Conservation (phyloP, 2,797 vertebrate species). For the Cirrhinus molitorella region DNA sequence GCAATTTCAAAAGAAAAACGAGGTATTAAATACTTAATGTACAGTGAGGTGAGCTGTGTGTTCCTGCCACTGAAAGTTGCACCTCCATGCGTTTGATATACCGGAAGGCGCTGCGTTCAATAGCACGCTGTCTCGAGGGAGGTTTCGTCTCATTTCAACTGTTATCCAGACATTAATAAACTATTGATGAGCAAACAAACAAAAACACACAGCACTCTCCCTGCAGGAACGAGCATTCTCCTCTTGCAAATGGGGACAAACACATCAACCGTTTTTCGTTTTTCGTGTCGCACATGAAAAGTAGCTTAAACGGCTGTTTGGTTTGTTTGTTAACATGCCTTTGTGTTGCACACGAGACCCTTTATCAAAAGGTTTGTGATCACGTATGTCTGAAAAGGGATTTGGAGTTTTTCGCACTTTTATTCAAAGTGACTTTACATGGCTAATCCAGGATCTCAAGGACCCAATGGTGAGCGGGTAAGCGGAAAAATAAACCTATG, state of each 20-base stretch:
- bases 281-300: slow-evolving; percentile 57
- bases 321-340: slow-evolving; percentile 48
- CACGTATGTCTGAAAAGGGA: slow-evolving; percentile 25
- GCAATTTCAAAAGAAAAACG: slow-evolving; percentile 80
- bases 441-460: slow-evolving; percentile 7
- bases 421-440: slow-evolving; percentile 6
- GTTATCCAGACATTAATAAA: slow-evolving; percentile 75
- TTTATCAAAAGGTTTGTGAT: slow-evolving; percentile 8
- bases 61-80: slow-evolving; percentile 57
- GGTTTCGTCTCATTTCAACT: slow-evolving; percentile 58
- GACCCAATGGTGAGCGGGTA: background rate
- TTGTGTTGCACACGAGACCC: slow-evolving; percentile 21
- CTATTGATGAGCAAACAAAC: slow-evolving; percentile 79
- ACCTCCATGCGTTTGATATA: slow-evolving; percentile 75
- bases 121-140: slow-evolving; percentile 68
- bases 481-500: background rate
- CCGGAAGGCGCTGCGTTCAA: slow-evolving; percentile 70
- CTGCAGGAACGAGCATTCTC: slow-evolving; percentile 58
- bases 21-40: slow-evolving; percentile 84
- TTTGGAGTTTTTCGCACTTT: background rate
- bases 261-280: slow-evolving; percentile 42
- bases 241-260: slow-evolving; percentile 69
- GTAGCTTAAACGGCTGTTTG: slow-evolving; percentile 46
- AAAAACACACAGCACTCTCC: slow-evolving; percentile 68
- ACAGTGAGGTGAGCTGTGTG: slow-evolving; percentile 75